A percentile compares a stretch with the other conserved stretches of the same genome.
Evolutionary conservation across 2,888 invertebrate species (phyloP).

Genomic region (Acanthosepion lycidas): DNA sequence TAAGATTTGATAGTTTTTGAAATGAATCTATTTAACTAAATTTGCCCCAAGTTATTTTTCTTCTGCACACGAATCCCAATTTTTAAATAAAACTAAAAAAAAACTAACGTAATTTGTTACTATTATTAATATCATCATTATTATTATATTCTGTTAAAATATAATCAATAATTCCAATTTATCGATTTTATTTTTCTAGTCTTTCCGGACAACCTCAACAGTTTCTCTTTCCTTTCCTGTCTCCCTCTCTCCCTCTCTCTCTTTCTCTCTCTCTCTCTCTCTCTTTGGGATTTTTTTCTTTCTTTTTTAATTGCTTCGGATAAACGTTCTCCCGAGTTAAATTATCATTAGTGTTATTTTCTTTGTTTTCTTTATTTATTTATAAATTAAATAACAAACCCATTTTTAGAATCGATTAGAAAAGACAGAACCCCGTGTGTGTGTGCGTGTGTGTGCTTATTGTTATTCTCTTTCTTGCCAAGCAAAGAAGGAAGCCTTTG

Average conservation of each 20-base stretch:
- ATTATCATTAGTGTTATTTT: not conserved
- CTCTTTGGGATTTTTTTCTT: not conserved
- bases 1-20: not conserved
- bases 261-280: not conserved
- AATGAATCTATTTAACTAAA: not conserved
- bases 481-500: not conserved
- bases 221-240: not conserved
- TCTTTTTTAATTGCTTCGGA: not conserved
- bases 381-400: not conserved
- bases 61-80: not conserved
- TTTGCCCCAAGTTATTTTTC: not conserved
- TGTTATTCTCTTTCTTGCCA: not conserved
- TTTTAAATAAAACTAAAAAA: not conserved
- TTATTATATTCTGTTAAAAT: too few species aligned
- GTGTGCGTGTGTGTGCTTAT: not conserved
- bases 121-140: too few species aligned
- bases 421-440: not conserved
- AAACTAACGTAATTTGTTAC: too few species aligned
- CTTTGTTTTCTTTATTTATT: not conserved
- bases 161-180: too few species aligned
- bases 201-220: too few species aligned
- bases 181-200: too few species aligned
- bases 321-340: not conserved
- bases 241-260: not conserved
- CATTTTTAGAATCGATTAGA: not conserved